phyloP scores from a whole-genome alignment of 1,140 invertebrate genomes.

The Zaprionus kolodkinae region DNA sequence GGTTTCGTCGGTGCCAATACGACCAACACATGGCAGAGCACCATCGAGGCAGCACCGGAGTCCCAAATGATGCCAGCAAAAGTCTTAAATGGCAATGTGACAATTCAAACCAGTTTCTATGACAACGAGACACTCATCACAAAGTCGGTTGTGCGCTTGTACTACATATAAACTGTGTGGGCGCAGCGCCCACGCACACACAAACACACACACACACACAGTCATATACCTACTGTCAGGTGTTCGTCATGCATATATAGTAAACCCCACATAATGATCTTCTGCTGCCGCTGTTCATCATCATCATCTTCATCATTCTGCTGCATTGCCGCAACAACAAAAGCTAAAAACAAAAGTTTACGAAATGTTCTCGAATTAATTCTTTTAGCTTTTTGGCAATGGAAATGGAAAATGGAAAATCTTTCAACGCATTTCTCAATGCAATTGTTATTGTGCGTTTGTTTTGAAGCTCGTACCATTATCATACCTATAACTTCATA shows the following conservation, averaged over 20 bases:
- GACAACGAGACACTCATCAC: conserved; percentile 98
- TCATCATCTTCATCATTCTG: conserved; percentile 5
- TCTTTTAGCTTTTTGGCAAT: conserved; percentile 22
- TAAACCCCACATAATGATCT: conserved; percentile 33
- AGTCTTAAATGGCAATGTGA: conserved; percentile 98
- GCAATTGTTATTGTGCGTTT: conserved; percentile 71
- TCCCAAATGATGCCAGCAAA: conserved; percentile 99
- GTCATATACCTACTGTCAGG: conserved; percentile 30
- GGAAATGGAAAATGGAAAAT: conserved; percentile 7
- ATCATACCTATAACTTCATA: conserved; percentile 19
- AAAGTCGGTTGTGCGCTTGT: conserved; percentile 97
- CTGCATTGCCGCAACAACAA: conserved; percentile 18
- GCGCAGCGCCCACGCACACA: conserved; percentile 42
- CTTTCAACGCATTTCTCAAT: conserved; percentile 64
- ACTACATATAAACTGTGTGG: conserved; percentile 91
- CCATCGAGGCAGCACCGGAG: conserved; percentile 99
- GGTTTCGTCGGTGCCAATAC: conserved; percentile 99
- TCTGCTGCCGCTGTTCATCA: conserved; percentile 20
- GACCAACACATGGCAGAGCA: conserved; percentile 99
- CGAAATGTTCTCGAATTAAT: conserved; percentile 22
- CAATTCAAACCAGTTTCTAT: conserved; percentile 99
- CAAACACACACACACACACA: conserved; percentile 14
- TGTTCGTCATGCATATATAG: conserved; percentile 34
- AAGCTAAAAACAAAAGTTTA: conserved; percentile 15
- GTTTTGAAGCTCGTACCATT: conserved; percentile 29